Evolutionary conservation across 2,113 vertebrate species (phyloP).

Genomic region (Mustelus asterias): DNA sequence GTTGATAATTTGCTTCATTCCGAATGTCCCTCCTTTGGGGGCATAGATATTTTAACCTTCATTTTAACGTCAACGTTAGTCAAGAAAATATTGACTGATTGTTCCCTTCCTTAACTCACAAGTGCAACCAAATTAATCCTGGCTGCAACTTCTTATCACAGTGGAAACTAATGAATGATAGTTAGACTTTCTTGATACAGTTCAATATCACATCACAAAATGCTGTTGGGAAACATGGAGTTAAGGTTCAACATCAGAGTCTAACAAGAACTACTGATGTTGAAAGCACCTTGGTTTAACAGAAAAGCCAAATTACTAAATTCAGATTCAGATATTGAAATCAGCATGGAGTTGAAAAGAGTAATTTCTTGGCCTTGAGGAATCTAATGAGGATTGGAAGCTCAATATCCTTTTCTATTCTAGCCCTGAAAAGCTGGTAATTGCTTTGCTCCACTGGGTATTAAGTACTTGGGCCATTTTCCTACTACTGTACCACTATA

Average conservation of each 20-base stretch:
- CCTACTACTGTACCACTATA: not conserved
- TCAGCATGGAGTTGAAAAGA: not conserved
- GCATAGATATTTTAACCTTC: not conserved
- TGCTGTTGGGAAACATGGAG: not conserved
- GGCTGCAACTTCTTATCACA: not conserved
- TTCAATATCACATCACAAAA: not conserved
- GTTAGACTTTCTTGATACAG: not conserved
- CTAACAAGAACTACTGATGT: not conserved
- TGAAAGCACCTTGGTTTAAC: not conserved
- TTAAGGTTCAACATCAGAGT: not conserved
- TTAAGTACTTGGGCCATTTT: not conserved
- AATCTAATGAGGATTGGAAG: constrained; percentile 13
- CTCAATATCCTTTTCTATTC: constrained; percentile 1
- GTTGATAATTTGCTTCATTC: not conserved
- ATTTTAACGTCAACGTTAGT: not conserved
- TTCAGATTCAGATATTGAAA: not conserved
- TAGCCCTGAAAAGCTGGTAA: not conserved
- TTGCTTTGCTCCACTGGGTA: constrained; percentile 4
- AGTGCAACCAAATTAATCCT: not conserved
- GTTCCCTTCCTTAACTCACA: not conserved
- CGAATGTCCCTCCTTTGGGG: not conserved
- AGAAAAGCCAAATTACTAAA: not conserved
- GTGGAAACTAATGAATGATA: not conserved
- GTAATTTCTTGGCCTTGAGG: constrained; percentile 16
- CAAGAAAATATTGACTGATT: not conserved